Evolutionary conservation across 2,888 invertebrate genomes (phyloP), one percentile per base, ranked within the genome.

Genomic region (Candidula unifasciata): DNA sequence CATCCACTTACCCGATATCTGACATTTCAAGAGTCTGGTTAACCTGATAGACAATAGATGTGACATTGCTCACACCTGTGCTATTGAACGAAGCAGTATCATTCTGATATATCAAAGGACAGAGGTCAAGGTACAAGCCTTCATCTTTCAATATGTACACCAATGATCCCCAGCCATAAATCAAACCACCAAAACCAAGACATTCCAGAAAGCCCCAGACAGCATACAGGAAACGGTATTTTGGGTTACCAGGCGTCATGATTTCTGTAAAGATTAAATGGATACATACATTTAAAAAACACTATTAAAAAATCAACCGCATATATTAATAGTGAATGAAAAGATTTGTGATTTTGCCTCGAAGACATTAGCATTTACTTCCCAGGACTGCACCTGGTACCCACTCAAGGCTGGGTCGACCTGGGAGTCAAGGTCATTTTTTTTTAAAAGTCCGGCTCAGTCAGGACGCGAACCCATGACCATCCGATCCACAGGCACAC

Each of bases 91-190:
- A 1, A 37, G 37, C n/a, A 24, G 79, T 84, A 3, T 27, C 71
- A 60, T 79, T 79, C 6, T 13, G 16, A 8, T 73, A 27, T 18
- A 35, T 33, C n/a, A 35, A 27, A 13, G 37, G 33, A 80, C 91
- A 91, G 0, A 90, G 86, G 71, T 90, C 87, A 2, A 79, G 60
- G 81, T 89, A 90, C 21, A 91, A 80, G 5, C 88, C 87, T 64
- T 90, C 90, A 54, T 89, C 87, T 76, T 89, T 90, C 44, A 91
- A 76, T 3, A 91, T 85, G 83, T 89, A 91, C 18, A 90, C 89
- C 3, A 91, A 85, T 0, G 91, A 90, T 16, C 87, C 88, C 90
- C 91, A 91, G n/a, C 91, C 91, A 81, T 90, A 90, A n/a, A 90
- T 71, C 16, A 89, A 86, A 21, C 91, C 91, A 24, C 89, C 90